Evolutionary conservation across 2,888 invertebrate genomes (phyloP).

Genomic region (Ochropacha duplaris): DNA sequence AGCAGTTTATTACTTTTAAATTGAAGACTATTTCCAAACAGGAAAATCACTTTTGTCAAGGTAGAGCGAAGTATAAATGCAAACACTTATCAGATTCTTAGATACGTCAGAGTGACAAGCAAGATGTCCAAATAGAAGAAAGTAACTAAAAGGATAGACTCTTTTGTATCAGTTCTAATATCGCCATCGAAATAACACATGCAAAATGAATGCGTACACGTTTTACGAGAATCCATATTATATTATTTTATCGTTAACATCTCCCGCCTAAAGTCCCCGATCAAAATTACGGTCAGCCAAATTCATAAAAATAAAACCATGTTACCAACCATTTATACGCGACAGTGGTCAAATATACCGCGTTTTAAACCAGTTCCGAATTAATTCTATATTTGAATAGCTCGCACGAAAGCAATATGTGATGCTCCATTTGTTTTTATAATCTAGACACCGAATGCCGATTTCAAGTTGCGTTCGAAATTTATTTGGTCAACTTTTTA

Average conservation of each 20-base stretch:
- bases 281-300: not conserved
- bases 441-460: slow-evolving; percentile 9
- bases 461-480: not conserved
- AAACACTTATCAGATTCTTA: no score
- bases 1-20: no score
- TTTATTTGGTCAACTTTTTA: not conserved
- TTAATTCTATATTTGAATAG: slow-evolving; percentile 18
- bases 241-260: not conserved
- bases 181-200: no score
- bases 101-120: no score
- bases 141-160: no score
- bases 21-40: no score
- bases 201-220: no score
- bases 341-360: slow-evolving; percentile 8
- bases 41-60: no score
- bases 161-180: no score
- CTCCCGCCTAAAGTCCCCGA: not conserved
- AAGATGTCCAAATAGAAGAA: no score
- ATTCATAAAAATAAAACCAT: not conserved
- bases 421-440: slow-evolving; percentile 3
- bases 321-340: not conserved
- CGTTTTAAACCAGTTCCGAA: slow-evolving; percentile 20
- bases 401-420: slow-evolving; percentile 19
- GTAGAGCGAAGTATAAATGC: no score
- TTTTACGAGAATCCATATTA: no score